Percentiles rank a stretch among this genome's conserved stretches.
Evolutionary conservation across 2,888 invertebrate species (phyloP).

Genomic region (Baccha elongata): DNA sequence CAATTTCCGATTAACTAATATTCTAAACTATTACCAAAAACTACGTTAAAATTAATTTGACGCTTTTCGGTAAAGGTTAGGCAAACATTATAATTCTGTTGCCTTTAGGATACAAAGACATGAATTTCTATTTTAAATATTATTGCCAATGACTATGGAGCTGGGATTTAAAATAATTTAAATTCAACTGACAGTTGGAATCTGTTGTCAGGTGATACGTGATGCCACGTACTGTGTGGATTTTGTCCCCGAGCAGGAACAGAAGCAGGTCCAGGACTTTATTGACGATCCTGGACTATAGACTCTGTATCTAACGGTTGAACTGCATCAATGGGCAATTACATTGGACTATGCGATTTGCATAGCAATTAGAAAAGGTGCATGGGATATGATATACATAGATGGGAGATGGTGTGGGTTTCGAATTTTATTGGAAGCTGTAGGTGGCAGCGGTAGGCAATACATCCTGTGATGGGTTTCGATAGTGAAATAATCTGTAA

Average conservation of each 20-base stretch:
- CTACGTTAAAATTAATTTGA: constrained; percentile 45
- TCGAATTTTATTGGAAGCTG: constrained; percentile 2
- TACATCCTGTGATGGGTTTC: constrained; percentile 33
- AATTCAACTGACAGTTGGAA: constrained; percentile 63
- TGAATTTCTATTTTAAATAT: constrained; percentile 20
- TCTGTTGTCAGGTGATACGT: constrained; percentile 62
- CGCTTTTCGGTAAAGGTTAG: constrained; percentile 34
- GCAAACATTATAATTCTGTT: constrained; percentile 7
- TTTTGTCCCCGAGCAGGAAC: constrained; percentile 6
- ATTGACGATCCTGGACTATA: constrained; percentile 30
- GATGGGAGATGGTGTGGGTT: background rate
- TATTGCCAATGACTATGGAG: constrained; percentile 2
- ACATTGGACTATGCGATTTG: constrained; percentile 64
- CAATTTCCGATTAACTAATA: constrained; percentile 69
- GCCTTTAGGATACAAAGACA: too few species aligned
- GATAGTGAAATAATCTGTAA: constrained; percentile 62
- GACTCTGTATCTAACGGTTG: constrained; percentile 56
- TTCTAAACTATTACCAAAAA: constrained; percentile 50
- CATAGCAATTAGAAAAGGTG: constrained; percentile 59
- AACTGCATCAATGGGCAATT: constrained; percentile 72
- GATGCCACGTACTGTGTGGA: constrained; percentile 44
- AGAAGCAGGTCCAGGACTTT: constrained; percentile 1
- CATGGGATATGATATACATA: constrained; percentile 9
- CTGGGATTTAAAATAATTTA: constrained; percentile 66
- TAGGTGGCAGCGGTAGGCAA: background rate